phyloP scores from a whole-genome alignment of 1,140 invertebrate genomes.

The Drosophila nannoptera region DNA sequence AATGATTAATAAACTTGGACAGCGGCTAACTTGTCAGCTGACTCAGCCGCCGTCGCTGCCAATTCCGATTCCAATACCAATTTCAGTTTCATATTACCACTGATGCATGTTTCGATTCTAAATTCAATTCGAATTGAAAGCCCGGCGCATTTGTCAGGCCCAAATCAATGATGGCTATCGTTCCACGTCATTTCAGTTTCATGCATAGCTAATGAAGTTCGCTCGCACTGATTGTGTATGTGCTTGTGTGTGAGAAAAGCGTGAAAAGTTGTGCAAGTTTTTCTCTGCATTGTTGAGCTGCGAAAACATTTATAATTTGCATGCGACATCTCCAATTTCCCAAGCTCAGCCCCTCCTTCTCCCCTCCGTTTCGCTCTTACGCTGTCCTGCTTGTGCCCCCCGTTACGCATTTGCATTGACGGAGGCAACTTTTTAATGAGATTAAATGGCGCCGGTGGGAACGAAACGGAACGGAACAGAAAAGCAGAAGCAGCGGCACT shows the following conservation, averaged over 20 bases:
- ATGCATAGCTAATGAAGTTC: constrained; percentile 58
- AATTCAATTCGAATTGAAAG: constrained; percentile 19
- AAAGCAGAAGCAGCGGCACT: constrained; percentile 22
- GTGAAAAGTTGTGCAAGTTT: constrained; percentile 32
- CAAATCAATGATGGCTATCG: constrained; percentile 45
- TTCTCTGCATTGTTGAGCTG: constrained; percentile 28
- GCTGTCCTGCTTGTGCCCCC: no score
- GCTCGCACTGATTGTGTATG: not conserved
- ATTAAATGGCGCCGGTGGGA: constrained; percentile 73
- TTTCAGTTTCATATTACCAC: constrained; percentile 5
- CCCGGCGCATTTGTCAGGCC: constrained; percentile 41
- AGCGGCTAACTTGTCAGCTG: constrained; percentile 25
- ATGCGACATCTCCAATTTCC: constrained; percentile 26
- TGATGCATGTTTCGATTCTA: constrained; percentile 3
- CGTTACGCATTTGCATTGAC: constrained; percentile 18
- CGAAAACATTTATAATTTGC: constrained; percentile 67
- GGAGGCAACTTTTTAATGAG: constrained; percentile 69
- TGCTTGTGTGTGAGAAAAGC: constrained; percentile 30
- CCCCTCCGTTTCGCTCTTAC: not conserved
- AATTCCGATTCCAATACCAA: constrained; percentile 10
- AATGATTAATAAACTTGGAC: constrained; percentile 57
- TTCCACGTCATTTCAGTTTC: constrained; percentile 51
- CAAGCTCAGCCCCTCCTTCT: not conserved
- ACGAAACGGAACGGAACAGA: constrained; percentile 11
- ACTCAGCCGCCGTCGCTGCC: constrained; percentile 18